Base-by-base conservation (phyloP, 2,797 vertebrate genomes). In the Furcifer pardalis region DNA sequence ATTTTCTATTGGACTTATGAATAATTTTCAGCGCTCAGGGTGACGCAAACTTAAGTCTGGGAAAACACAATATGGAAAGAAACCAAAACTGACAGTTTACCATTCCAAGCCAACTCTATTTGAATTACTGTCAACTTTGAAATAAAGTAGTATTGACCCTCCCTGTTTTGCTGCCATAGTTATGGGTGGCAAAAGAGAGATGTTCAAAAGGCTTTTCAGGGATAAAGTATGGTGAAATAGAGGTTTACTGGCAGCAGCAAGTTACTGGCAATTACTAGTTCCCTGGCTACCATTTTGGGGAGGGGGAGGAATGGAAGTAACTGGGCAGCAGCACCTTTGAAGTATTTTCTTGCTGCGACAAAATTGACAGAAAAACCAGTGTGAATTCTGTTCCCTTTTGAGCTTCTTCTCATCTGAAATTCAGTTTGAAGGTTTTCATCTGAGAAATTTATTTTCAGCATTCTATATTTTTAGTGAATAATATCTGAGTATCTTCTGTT, bases 401-500 rank as follows among this genome's bases (percentile, higher is more conserved):
- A 44, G 3, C 46, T 6, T 25, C 32, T 68, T 68, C 25, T 4
- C 19, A 9, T 42, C 21, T 21, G 15, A 44, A 44, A 60, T 60
- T 62, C 19, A 23, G 52, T 35, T 8, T 65, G 73, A 82, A 37
- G 37, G 9, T 37, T 63, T 9, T 75, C 42, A 66, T 49, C 44
- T 30, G 42, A 60, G 32, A 52, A 76, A 21, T 66, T 83, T 65
- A 7, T 15, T 19, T 25, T 73, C 21, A 35, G 40, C n/a, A 2
- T 1, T 75, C 44, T 59, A 9, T 77, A 21, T 69, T 32, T 72
- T 83, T 44, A 30, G 32, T 44, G 6, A 10, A 23, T 37, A 10
- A 19, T 23, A 44, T 2, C 0, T 85, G 25, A 12, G 81, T 87
- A 85, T 82, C 84, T 92, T 80, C 85, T 91, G 76, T 72, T 88